Conservation (phyloP, 1,140 invertebrate genomes). For the Lepidurus apus region DNA sequence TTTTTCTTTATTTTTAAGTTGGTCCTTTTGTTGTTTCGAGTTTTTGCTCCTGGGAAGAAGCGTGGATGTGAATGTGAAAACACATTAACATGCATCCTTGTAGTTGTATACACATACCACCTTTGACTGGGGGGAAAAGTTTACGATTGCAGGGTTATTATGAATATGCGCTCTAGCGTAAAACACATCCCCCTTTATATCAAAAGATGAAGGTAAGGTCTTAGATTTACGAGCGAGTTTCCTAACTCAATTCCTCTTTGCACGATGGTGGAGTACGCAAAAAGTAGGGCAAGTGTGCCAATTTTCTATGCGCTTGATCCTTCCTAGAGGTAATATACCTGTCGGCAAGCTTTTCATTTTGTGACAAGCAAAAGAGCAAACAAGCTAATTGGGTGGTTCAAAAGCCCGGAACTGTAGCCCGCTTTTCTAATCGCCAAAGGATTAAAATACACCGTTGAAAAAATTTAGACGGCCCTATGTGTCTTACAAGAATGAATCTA, state of each 20-base stretch:
- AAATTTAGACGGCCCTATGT: too few species aligned
- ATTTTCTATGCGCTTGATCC: not conserved
- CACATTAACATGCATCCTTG: not conserved
- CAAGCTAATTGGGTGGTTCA: too few species aligned
- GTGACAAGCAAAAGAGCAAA: too few species aligned
- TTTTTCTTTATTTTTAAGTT: not conserved
- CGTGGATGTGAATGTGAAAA: not conserved
- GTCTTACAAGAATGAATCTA: too few species aligned
- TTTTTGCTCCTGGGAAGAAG: not conserved
- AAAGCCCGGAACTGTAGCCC: too few species aligned
- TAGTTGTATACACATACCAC: not conserved
- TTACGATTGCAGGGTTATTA: not conserved
- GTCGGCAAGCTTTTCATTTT: not conserved
- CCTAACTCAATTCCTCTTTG: not conserved
- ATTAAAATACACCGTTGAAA: too few species aligned
- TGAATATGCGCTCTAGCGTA: conserved; percentile 4
- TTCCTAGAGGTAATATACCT: not conserved
- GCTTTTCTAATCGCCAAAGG: too few species aligned
- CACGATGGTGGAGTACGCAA: not conserved
- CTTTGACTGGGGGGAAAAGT: not conserved
- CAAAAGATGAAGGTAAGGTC: not conserved
- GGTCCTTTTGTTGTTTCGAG: too few species aligned
- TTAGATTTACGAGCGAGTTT: not conserved
- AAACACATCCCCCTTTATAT: not conserved
- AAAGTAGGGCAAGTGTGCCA: not conserved